A percentile compares a stretch with the other conserved stretches of the same genome.
Evolutionary conservation across 1,140 invertebrate genomes (phyloP).

Genomic region (Phortica variegata): DNA sequence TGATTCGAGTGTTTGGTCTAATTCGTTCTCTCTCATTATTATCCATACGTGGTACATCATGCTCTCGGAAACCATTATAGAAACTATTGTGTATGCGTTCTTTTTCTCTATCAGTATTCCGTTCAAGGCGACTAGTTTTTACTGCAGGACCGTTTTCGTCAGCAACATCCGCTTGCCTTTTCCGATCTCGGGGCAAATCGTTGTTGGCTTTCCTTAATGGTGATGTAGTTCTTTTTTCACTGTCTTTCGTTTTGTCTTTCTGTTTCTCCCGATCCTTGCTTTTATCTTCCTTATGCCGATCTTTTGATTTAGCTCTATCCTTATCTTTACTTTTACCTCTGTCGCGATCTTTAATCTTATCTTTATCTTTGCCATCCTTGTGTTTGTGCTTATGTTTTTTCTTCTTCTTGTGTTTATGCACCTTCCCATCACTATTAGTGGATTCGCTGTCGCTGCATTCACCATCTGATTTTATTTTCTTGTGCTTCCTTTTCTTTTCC

Average conservation of each 20-base stretch:
- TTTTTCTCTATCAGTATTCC: conserved; percentile 3
- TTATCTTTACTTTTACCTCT: conserved; percentile 25
- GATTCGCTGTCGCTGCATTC: conserved; percentile 59
- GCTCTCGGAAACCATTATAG: conserved; percentile 32
- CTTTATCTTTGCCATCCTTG: conserved; percentile 51
- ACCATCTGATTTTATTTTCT: conserved; percentile 62
- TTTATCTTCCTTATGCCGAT: conserved; percentile 5
- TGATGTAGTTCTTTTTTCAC: conserved; percentile 16
- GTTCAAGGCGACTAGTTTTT: background rate
- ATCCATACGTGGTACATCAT: conserved; percentile 1
- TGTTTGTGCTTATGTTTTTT: conserved; percentile 56
- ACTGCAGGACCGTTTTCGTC: background rate
- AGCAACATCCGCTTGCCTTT: background rate
- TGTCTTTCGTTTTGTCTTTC: conserved; percentile 26
- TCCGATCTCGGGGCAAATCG: conserved; percentile 14
- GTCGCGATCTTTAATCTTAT: conserved; percentile 27
- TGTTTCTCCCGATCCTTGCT: conserved; percentile 5
- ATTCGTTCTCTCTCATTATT: background rate
- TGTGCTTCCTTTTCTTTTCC: conserved; percentile 59
- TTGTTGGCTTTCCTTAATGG: conserved; percentile 1
- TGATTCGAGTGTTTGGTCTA: too few relatives aligned
- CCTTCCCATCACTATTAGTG: conserved; percentile 48
- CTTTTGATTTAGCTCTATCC: conserved; percentile 24
- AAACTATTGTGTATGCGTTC: conserved; percentile 34
- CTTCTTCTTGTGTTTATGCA: conserved; percentile 29